Evolutionary conservation across 2,888 invertebrate genomes (phyloP).

Genomic region (Habroteleia sp.): DNA sequence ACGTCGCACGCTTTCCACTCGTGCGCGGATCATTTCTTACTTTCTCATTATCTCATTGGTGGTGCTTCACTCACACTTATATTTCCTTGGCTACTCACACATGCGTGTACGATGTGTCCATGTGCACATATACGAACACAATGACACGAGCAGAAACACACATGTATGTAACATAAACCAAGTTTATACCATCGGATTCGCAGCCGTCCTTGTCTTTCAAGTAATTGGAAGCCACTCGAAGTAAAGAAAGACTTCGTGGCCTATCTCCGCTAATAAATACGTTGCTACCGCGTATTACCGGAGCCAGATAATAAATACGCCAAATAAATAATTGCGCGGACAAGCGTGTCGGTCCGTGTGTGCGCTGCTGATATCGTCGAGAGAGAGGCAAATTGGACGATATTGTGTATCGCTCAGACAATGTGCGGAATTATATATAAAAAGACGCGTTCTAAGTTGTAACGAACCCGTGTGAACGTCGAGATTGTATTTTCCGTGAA

Average conservation of each 20-base stretch:
- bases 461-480: background rate
- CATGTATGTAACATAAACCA: slow-evolving; percentile 6
- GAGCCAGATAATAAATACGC: slow-evolving; percentile 72
- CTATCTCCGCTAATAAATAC: slow-evolving; percentile 76
- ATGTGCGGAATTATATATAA: slow-evolving; percentile 33
- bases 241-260: slow-evolving; percentile 65
- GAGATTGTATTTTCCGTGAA: too few relatives aligned
- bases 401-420: slow-evolving; percentile 26
- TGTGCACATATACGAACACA: slow-evolving; percentile 24
- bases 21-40: slow-evolving; percentile 55
- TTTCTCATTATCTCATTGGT: slow-evolving; percentile 61
- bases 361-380: slow-evolving; percentile 24
- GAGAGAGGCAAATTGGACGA: slow-evolving; percentile 37
- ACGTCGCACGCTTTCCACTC: slow-evolving; percentile 58
- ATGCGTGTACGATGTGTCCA: slow-evolving; percentile 19
- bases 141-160: too few relatives aligned
- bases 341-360: slow-evolving; percentile 24
- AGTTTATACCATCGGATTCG: slow-evolving; percentile 17
- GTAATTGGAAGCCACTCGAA: slow-evolving; percentile 73
- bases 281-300: slow-evolving; percentile 74
- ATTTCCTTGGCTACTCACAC: slow-evolving; percentile 42
- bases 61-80: too few relatives aligned
- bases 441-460: slow-evolving; percentile 1
- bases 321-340: slow-evolving; percentile 70
- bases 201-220: slow-evolving; percentile 47